phyloP scores from a whole-genome alignment of 2,888 invertebrate species.

The Heliconius charithonia region DNA sequence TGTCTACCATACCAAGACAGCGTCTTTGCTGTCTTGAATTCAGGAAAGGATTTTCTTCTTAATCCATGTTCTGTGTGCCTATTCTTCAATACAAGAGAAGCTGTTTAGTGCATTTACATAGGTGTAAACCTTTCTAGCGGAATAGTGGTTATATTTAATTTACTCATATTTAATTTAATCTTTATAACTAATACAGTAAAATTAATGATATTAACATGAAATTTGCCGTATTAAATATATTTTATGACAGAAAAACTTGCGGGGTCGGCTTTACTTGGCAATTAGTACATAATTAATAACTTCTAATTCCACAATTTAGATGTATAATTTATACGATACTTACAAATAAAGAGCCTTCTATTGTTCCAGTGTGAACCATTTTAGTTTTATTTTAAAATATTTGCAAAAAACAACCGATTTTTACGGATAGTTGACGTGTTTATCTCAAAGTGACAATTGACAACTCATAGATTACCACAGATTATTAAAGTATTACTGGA shows the following conservation, averaged over 20 bases:
- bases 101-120: background rate
- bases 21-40: background rate
- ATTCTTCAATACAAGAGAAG: background rate
- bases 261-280: background rate
- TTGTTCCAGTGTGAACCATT: constrained; percentile 71
- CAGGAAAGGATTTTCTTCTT: background rate
- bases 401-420: constrained; percentile 32
- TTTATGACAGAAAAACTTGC: background rate
- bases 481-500: background rate
- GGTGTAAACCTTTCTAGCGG: too few species aligned
- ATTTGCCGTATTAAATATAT: background rate
- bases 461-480: constrained; percentile 6
- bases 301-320: background rate
- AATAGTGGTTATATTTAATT: background rate
- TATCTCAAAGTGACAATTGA: constrained; percentile 6
- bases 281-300: background rate
- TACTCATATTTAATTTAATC: background rate
- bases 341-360: constrained; percentile 77
- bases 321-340: constrained; percentile 50
- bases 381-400: constrained; percentile 40
- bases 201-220: too few species aligned
- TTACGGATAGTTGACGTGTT: constrained; percentile 46
- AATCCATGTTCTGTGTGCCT: background rate
- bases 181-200: background rate
- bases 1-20: too few species aligned